Conservation (phyloP, 2,797 vertebrate species). For the Platalea minor region DNA sequence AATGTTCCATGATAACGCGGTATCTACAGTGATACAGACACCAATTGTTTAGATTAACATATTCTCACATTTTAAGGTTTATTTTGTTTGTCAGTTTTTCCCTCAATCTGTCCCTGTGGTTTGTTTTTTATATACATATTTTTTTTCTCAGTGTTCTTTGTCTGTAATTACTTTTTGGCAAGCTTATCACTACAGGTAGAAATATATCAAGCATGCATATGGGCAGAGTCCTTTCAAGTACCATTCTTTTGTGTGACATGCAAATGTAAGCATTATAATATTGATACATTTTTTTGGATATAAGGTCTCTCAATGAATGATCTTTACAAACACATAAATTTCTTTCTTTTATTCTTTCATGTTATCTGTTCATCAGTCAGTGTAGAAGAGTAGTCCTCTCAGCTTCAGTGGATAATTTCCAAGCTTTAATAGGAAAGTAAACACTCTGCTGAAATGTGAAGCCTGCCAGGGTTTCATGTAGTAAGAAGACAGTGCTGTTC, state of each 20-base stretch:
- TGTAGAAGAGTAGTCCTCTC: background rate
- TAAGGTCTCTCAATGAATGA: background rate
- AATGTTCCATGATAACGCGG: background rate
- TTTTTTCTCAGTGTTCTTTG: background rate
- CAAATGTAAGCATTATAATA: background rate
- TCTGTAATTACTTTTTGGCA: background rate
- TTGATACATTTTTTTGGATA: background rate
- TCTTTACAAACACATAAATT: background rate
- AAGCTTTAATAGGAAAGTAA: background rate
- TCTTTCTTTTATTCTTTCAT: background rate
- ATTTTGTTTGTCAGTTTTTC: background rate
- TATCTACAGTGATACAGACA: background rate
- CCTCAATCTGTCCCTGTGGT: background rate
- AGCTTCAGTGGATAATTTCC: background rate
- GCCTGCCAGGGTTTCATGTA: background rate
- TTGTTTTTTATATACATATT: background rate
- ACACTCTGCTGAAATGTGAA: background rate
- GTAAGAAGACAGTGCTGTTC: background rate
- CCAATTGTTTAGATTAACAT: background rate
- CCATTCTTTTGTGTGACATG: background rate
- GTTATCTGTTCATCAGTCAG: background rate
- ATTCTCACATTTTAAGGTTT: background rate
- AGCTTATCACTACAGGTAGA: background rate
- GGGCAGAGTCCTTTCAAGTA: background rate
- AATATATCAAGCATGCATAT: background rate